Base-by-base conservation (phyloP, 2,113 vertebrate genomes). In the Promerops cafer region DNA sequence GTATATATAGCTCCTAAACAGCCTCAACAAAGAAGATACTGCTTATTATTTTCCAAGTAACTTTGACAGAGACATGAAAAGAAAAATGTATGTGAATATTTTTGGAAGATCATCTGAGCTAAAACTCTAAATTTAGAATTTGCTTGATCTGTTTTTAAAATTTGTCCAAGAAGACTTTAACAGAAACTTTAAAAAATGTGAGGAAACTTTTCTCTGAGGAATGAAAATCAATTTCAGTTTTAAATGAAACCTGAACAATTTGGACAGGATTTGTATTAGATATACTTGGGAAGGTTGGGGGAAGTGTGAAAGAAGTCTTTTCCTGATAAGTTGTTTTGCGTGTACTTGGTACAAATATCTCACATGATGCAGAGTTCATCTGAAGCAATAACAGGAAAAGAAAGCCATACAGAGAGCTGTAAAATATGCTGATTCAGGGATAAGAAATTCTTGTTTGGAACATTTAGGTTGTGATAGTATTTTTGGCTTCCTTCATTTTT, bases 21-120 rank as follows among this genome's bases (percentile, higher is more conserved):
- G 86, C 68, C 64, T 90, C 75, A 87, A 95, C 66, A 94, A 92
- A 96, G 87, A 84, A 61, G 59, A 60, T 37, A 35, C 42, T 64
- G 40, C 50, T 95, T 75, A 93, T 90, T 86, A 64, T 88, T 93
- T 96, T 65, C 63, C 54, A 81, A 90, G 22, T 92, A 78, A 84
- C 72, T 94, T 83, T 94, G 87, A 70, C 4, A 4, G 24, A 66
- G 68, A 18, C 33, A 26, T 77, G 42, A 90, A 86, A 47, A 88
- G 79, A 80, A 86, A 30, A 92, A 56, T 0, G 2, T 54, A 33
- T 33, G 31, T 49, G 83, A 45, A 27, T 94, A 86, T 90, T 94
- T 96, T 86, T 95, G 54, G 94, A 88, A 82, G 40, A 49, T 78
- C 15, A 49, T 74, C 74, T 69, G 64, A 94, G 78, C 35, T 80